phyloP scores from a whole-genome alignment of 2,888 invertebrate genomes.

The Axea sp. region DNA sequence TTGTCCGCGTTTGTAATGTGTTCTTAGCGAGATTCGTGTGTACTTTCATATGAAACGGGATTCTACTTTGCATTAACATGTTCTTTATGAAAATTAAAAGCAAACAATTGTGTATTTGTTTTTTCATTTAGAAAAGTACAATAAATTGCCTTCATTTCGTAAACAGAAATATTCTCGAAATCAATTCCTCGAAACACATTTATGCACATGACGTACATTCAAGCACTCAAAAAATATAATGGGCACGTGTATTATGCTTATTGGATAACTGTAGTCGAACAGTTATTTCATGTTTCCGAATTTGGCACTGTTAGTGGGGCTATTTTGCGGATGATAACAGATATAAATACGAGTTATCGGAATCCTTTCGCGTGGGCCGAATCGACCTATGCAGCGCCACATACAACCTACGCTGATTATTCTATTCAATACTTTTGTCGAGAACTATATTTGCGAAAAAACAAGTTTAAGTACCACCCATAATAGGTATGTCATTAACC shows the following conservation, averaged over 20 bases:
- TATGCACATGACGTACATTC: conserved; percentile 20
- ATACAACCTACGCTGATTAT: conserved; percentile 56
- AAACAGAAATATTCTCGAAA: not conserved
- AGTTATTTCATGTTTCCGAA: conserved; percentile 52
- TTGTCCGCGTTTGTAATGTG: too few species aligned
- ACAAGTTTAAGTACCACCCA: conserved; percentile 50
- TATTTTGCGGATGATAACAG: conserved; percentile 42
- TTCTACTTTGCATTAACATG: too few species aligned
- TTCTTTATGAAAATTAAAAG: too few species aligned
- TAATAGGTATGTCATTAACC: conserved; percentile 56
- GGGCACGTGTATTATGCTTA: conserved; percentile 40
- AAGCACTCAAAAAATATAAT: conserved; percentile 21
- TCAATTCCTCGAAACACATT: not conserved
- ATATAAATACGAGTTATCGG: conserved; percentile 45
- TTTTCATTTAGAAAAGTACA: not conserved
- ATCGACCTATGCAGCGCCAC: conserved; percentile 27
- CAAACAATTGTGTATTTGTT: too few species aligned
- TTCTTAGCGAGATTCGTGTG: too few species aligned
- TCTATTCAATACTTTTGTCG: conserved; percentile 51
- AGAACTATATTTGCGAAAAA: conserved; percentile 51
- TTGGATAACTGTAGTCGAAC: conserved; percentile 38
- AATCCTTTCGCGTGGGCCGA: conserved; percentile 49
- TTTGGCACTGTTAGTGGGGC: conserved; percentile 59
- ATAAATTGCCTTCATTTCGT: conserved; percentile 1
- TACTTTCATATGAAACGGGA: too few species aligned